These are phyloP conservation scores for Brachionus sp. DNA, from an alignment of 1,140 invertebrate genomes.

Conservation along the genomic window DNA sequence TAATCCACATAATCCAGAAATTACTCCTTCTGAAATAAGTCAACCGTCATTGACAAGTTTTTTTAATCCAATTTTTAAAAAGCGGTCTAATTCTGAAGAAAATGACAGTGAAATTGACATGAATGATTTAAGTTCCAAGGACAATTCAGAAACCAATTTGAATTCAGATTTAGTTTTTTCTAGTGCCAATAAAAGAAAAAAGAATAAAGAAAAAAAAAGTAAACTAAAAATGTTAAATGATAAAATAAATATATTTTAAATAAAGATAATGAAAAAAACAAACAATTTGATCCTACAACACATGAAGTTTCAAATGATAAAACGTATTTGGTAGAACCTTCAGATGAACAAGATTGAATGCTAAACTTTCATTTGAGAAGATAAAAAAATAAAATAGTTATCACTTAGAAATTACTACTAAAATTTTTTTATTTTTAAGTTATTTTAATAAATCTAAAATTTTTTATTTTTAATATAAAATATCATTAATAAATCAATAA, in stretches of 20 bases:
- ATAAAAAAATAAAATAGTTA: too few species aligned
- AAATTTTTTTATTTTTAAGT: too few species aligned
- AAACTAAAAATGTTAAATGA: neutral
- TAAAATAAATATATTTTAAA: neutral
- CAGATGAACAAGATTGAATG: neutral
- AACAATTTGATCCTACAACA: neutral
- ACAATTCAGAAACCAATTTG: neutral
- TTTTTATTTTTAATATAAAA: too few species aligned
- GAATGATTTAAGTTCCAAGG: neutral
- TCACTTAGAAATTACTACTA: too few species aligned
- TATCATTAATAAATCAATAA: too few species aligned
- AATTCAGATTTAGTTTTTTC: neutral
- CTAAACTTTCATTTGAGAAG: neutral
- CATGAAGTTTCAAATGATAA: constrained; percentile 25
- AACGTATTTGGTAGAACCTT: constrained; percentile 9
- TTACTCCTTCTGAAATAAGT: neutral
- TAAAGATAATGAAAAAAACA: neutral
- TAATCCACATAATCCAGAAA: neutral
- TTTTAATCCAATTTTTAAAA: constrained; percentile 32
- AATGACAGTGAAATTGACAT: neutral
- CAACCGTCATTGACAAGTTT: neutral
- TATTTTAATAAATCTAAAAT: too few species aligned
- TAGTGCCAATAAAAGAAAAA: neutral
- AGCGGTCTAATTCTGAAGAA: neutral
- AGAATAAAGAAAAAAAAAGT: neutral